Evolutionary conservation across 2,888 invertebrate species (phyloP), one percentile per base, ranked within the genome.

Genomic region (Vesta saturnalis): DNA sequence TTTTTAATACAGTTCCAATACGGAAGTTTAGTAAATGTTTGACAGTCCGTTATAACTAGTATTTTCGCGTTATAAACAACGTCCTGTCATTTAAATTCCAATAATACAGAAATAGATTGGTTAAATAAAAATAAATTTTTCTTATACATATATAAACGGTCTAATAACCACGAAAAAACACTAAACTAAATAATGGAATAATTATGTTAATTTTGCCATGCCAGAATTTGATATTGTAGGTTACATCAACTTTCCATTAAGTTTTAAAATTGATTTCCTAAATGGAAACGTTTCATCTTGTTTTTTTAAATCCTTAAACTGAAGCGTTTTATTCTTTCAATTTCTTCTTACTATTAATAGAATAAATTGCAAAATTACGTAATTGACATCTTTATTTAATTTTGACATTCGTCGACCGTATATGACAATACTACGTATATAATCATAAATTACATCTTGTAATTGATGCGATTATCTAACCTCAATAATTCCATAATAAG

Each of bases 251-350:
- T 39, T 39, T 39, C 39, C 39, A 39, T 39, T 39, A 39, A 39
- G 39, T n/a, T 39, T 39, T 39, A 39, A 39, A 39, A 39, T 39
- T 39, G 39, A 39, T 39, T 39, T 39, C 39, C 39, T 39, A 39
- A 39, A 39, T 39, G 39, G 39, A 39, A 39, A 39, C n/a, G 12
- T 6, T 39, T 39, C 39, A 39, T 39, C 39, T 39, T n/a, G 39
- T 39, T 39, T 39, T n/a, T 39, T 39, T 39, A n/a, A n/a, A n/a
- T n/a, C n/a, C 39, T 39, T n/a, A 39, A 30, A 39, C 12, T n/a
- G 39, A 39, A n/a, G 12, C 12, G 12, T 39, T 39, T n/a, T 39
- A n/a, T 39, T 39, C 8, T n/a, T 8, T 39, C n/a, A 39, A n/a
- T 39, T 39, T 3, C 39, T 23, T 23, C 23, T 23, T 8, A 8